These are phyloP conservation scores for Holothuria scabra DNA, from an alignment of 53 echinoderm and acorn worm genomes.

Conservation along the genomic window DNA sequence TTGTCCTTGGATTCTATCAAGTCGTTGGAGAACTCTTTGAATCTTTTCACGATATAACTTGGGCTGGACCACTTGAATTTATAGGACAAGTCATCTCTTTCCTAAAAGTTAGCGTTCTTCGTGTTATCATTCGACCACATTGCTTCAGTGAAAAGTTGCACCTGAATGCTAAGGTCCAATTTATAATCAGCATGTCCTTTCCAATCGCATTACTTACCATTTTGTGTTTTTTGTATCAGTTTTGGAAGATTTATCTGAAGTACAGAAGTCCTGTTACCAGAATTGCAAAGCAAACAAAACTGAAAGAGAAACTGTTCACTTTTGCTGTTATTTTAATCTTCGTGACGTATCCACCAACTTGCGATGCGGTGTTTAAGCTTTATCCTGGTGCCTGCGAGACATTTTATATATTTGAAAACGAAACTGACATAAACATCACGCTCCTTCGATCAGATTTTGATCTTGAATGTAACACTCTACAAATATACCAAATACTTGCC, in stretches of 20 bases:
- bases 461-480: background rate
- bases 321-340: constrained; percentile 4
- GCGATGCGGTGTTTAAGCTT: background rate
- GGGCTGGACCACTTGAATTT: background rate
- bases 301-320: background rate
- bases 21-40: constrained; percentile 8
- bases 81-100: background rate
- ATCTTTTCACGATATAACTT: background rate
- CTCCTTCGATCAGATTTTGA: constrained; percentile 28
- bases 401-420: background rate
- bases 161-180: background rate
- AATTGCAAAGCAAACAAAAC: background rate
- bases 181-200: background rate
- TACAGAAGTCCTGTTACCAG: background rate
- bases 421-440: background rate
- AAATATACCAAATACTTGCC: constrained; percentile 7
- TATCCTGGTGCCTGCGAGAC: constrained; percentile 25
- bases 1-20: constrained; percentile 14
- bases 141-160: background rate
- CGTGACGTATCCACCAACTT: constrained; percentile 31
- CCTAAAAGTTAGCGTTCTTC: background rate
- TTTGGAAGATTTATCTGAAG: no score
- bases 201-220: no score
- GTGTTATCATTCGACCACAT: background rate
- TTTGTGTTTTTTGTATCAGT: no score